Evolutionary conservation across 2,888 invertebrate species (phyloP), one percentile per base, ranked within the genome.

Genomic region (Coenonympha glycerion): DNA sequence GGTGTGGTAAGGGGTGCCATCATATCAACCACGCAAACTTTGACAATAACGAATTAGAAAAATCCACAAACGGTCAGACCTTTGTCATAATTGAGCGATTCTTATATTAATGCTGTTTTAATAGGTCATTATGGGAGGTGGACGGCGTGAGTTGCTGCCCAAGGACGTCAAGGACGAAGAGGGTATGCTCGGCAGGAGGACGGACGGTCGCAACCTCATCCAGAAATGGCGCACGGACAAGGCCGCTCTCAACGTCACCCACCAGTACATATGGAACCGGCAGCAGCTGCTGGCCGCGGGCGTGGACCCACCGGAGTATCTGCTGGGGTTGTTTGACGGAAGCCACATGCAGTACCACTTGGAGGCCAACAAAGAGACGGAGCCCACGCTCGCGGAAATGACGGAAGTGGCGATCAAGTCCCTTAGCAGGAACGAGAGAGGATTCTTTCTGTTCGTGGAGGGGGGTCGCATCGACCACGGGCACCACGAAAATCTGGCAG

Each of bases 401-500:
- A 82, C 82, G 0, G 81, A 79, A 77, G 88, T 89, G 5, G 95
- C 95, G 0, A 92, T 96, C 26, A 84, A 90, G 48, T 81, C 92
- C 2, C 80, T 96, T 40, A 81, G 86, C 19, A 89, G 89, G 55
- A 88, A 90, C 61, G 74, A 83, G 8, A 86, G 91, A 1, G 95
- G 95, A 0, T 95, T 89, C 70, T 93, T 94, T 65, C 75, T 95
- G n/a, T 92, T 95, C 66, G 92, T 95, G 13, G 92, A 92, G 71
- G 92, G 79, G 49, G 92, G 90, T 0, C 83, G 89, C 58, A 92
- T 92, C 42, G 92, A 92, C 67, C 89, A 90, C 60, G 92, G 90
- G 0, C 92, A 92, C 67, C 94, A 93, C 65, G 87, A 83, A 0
- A 90, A 83, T 55, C 65, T 66, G 56, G 90, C 89, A 0, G 84